Conservation (phyloP, 1,140 invertebrate genomes). For the Drosophila chauvacae region DNA sequence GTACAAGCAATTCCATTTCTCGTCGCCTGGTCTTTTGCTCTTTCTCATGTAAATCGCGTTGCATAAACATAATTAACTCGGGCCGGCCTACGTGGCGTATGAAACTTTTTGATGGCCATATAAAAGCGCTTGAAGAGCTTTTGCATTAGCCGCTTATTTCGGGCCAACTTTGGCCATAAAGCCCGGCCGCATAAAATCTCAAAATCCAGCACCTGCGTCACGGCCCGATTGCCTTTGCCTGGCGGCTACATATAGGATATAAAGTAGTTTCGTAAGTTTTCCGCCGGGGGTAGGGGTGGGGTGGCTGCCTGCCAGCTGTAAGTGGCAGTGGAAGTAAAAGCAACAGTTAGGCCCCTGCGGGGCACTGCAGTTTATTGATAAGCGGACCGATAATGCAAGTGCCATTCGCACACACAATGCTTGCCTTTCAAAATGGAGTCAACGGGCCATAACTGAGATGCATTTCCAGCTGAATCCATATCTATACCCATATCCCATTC, state of each 20-base stretch:
- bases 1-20: constrained; percentile 27
- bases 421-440: constrained; percentile 53
- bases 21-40: constrained; percentile 56
- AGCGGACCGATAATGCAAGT: constrained; percentile 54
- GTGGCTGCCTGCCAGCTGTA: background rate
- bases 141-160: constrained; percentile 21
- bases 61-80: constrained; percentile 78
- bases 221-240: constrained; percentile 10
- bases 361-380: constrained; percentile 51
- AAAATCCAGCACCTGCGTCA: constrained; percentile 34
- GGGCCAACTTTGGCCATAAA: constrained; percentile 38
- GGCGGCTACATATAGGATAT: background rate
- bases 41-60: constrained; percentile 72
- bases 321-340: constrained; percentile 21
- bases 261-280: constrained; percentile 40
- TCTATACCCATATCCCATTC: constrained; percentile 25
- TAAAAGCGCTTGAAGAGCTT: constrained; percentile 60
- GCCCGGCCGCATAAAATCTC: constrained; percentile 10
- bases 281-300: background rate
- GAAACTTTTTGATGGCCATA: constrained; percentile 69
- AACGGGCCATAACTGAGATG: constrained; percentile 55
- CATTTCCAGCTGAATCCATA: constrained; percentile 38
- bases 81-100: constrained; percentile 52
- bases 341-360: constrained; percentile 63
- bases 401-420: constrained; percentile 23